Evolutionary conservation across 2,113 vertebrate genomes (phyloP).

Genomic region (Falcunculus frontatus): DNA sequence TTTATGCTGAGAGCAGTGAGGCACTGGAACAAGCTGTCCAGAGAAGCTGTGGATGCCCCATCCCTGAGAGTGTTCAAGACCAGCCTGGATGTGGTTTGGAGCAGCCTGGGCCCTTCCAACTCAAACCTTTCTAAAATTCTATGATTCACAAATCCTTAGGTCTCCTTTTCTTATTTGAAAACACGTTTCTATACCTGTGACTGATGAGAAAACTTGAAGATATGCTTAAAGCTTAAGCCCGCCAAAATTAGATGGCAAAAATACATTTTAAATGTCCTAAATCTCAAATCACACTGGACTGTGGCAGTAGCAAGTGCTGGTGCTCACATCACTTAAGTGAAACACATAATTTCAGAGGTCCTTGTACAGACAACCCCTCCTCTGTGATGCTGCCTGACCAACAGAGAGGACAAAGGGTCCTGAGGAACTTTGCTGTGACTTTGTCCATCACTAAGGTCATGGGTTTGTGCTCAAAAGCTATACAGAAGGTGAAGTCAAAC

Average conservation of each 20-base stretch:
- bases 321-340: not conserved
- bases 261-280: not conserved
- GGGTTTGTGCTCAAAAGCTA: not conserved
- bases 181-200: not conserved
- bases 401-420: not conserved
- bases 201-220: not conserved
- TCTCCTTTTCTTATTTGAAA: not conserved
- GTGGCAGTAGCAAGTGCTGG: not conserved
- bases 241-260: not conserved
- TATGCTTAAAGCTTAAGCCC: not conserved
- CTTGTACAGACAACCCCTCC: not conserved
- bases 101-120: not conserved
- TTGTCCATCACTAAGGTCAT: not conserved
- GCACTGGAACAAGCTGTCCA: not conserved
- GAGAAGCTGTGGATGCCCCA: not conserved
- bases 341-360: not conserved
- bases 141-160: not conserved
- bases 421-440: not conserved
- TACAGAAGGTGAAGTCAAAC: not conserved
- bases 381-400: not conserved
- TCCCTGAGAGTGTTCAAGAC: not conserved
- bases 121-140: not conserved
- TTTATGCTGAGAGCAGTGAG: not conserved
- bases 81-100: not conserved
- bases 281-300: not conserved